Evolutionary conservation across 2,113 vertebrate genomes (phyloP).

Genomic region (Stigmatopora argus): DNA sequence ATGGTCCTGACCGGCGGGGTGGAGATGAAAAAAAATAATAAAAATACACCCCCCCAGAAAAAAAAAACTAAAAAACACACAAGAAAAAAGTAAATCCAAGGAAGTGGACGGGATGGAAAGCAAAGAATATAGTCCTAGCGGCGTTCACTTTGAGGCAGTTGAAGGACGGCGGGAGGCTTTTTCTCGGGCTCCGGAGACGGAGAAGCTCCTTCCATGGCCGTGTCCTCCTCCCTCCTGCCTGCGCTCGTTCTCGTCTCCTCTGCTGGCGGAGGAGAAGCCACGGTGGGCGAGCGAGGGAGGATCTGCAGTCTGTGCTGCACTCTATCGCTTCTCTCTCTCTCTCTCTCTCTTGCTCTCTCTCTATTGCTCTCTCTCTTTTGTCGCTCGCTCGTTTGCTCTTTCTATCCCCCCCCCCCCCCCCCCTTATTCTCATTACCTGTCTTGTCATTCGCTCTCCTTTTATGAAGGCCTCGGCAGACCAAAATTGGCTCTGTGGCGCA

Average conservation of each 20-base stretch:
- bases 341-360: conserved; percentile 26
- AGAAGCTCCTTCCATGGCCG: conserved; percentile 48
- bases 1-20: conserved; percentile 74
- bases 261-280: conserved; percentile 70
- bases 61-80: conserved; percentile 12
- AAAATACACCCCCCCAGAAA: background rate
- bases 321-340: conserved; percentile 51
- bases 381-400: conserved; percentile 24
- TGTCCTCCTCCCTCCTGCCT: conserved; percentile 31
- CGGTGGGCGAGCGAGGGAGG: conserved; percentile 45
- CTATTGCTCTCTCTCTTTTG: conserved; percentile 27
- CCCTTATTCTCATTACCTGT: conserved; percentile 15
- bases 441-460: conserved; percentile 10
- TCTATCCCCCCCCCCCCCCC: conserved; percentile 13
- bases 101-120: background rate
- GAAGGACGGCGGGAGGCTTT: conserved; percentile 43
- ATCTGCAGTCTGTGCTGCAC: conserved; percentile 57
- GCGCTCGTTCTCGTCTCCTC: conserved; percentile 61
- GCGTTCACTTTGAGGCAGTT: conserved; percentile 36
- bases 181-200: conserved; percentile 37
- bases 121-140: conserved; percentile 24
- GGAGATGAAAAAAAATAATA: background rate
- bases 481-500: background rate
- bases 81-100: conserved; percentile 11
- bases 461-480: background rate